phyloP scores from a whole-genome alignment of 1,140 invertebrate species.

The Bombus sylvicola region DNA sequence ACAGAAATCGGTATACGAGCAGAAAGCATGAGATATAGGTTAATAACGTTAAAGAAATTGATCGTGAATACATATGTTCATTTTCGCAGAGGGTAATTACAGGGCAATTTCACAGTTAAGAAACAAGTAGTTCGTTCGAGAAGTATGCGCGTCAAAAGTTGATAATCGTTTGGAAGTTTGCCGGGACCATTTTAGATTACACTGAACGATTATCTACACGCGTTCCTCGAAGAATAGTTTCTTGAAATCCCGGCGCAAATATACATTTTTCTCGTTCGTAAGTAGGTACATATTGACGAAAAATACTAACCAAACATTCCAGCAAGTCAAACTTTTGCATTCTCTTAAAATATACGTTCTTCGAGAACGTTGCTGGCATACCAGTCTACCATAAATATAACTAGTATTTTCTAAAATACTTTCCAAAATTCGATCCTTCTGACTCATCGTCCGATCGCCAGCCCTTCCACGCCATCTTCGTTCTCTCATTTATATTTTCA shows the following conservation, averaged over 20 bases:
- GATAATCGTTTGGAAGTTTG: not conserved
- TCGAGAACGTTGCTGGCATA: not conserved
- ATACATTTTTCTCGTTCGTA: not conserved
- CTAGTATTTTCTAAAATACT: not conserved
- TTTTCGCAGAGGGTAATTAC: not conserved
- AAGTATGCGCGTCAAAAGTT: not conserved
- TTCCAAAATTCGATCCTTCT: not conserved
- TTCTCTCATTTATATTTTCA: too few species aligned
- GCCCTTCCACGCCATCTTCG: not conserved
- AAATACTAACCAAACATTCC: slow-evolving; percentile 11
- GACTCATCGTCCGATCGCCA: not conserved
- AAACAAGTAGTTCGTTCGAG: not conserved
- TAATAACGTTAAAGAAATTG: too few species aligned
- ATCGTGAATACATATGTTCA: not conserved
- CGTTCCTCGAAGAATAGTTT: not conserved
- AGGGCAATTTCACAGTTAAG: not conserved
- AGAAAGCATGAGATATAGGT: too few species aligned
- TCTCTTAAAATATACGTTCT: not conserved
- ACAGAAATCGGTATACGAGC: too few species aligned
- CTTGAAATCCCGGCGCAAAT: not conserved
- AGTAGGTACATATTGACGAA: not conserved
- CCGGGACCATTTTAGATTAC: not conserved
- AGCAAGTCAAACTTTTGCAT: not conserved
- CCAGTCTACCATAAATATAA: not conserved
- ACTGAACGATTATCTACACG: not conserved